A percentile compares a stretch with the other conserved stretches of the same genome.
phyloP scores from a whole-genome alignment of 2,888 invertebrate species.

The Dichetophora obliterata region DNA sequence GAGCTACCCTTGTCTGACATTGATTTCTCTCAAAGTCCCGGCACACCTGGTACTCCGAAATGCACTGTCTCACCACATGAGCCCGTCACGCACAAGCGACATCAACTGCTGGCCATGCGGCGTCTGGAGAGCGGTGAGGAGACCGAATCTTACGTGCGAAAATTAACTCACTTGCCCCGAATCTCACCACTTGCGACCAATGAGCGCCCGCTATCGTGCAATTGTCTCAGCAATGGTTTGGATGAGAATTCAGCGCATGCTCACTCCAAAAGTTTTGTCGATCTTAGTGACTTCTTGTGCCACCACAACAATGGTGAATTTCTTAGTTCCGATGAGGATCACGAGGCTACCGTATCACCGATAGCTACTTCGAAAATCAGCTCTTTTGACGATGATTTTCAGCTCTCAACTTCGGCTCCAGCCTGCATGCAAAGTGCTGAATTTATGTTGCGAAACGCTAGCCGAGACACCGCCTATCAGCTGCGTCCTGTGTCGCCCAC shows the following conservation, averaged over 20 bases:
- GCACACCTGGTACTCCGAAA: slow-evolving; percentile 60
- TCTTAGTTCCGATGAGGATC: background rate
- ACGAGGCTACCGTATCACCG: slow-evolving; percentile 29
- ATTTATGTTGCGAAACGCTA: slow-evolving; percentile 35
- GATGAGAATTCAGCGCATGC: slow-evolving; percentile 47
- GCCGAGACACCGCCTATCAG: background rate
- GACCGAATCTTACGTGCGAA: slow-evolving; percentile 53
- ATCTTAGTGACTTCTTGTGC: slow-evolving; percentile 38
- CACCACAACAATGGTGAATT: slow-evolving; percentile 30
- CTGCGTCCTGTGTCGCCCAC: slow-evolving; percentile 38
- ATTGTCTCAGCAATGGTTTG: slow-evolving; percentile 53
- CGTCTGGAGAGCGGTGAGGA: slow-evolving; percentile 61
- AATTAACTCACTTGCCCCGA: slow-evolving; percentile 64
- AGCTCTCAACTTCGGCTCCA: slow-evolving; percentile 62
- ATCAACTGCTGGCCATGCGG: slow-evolving; percentile 55
- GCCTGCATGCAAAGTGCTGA: slow-evolving; percentile 57
- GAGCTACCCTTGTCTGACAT: slow-evolving; percentile 77
- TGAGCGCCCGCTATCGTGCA: slow-evolving; percentile 68
- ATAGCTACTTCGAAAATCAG: slow-evolving; percentile 37
- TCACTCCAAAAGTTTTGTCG: slow-evolving; percentile 52
- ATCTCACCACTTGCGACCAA: slow-evolving; percentile 71
- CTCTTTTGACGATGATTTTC: slow-evolving; percentile 61
- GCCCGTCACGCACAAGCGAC: slow-evolving; percentile 41
- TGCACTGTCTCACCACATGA: background rate
- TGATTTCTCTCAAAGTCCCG: slow-evolving; percentile 69